Evolutionary conservation across 2,797 vertebrate genomes (phyloP).

Genomic region (Dendrocincla tyrannina): DNA sequence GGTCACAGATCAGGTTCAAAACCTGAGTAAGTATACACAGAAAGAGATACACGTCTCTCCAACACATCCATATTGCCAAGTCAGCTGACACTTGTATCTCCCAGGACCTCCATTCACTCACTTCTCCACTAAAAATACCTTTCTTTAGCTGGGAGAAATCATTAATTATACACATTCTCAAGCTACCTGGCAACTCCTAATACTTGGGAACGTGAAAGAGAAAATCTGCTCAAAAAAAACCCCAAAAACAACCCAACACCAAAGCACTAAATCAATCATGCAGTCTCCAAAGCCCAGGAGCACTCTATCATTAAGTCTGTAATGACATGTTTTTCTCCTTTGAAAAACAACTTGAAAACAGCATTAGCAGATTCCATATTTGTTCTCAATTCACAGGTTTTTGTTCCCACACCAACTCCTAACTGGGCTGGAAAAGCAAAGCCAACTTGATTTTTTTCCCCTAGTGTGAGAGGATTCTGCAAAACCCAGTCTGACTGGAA

Average conservation of each 20-base stretch:
- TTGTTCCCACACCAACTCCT: neutral
- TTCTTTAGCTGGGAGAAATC: neutral
- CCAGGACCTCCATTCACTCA: neutral
- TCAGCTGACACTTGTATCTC: neutral
- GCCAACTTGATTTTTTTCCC: neutral
- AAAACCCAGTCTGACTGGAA: neutral
- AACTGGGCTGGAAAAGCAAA: neutral
- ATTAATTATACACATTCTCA: neutral
- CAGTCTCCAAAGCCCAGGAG: neutral
- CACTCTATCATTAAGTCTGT: neutral
- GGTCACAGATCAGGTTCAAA: neutral
- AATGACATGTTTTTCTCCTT: neutral
- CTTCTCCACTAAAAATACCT: neutral
- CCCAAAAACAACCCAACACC: neutral
- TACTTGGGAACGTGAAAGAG: neutral
- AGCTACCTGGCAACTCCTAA: neutral
- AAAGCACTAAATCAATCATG: neutral
- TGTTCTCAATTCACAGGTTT: neutral
- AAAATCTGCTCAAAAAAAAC: neutral
- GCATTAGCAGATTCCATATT: neutral
- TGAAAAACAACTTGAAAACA: conserved; percentile 19
- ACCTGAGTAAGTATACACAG: neutral
- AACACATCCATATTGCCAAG: neutral
- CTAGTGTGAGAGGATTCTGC: neutral
- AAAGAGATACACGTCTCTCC: neutral